phyloP scores from a whole-genome alignment of 92 coral and sea anemone species.

The Paramuricea clavata region DNA sequence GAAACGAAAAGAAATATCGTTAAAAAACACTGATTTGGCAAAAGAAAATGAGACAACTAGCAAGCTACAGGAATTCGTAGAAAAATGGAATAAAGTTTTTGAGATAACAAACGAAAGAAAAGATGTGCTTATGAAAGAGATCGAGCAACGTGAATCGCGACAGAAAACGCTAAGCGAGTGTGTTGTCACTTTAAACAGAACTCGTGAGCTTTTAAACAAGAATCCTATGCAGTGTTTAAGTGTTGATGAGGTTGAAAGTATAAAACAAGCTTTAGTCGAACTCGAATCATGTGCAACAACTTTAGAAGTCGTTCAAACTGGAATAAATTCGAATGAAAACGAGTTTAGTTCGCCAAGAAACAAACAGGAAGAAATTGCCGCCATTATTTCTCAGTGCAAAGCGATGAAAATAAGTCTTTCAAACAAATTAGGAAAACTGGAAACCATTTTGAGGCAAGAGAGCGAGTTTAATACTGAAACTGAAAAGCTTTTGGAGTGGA shows the following conservation, averaged over 20 bases:
- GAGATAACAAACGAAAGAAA: conserved; percentile 77
- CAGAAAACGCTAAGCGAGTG: conserved; percentile 74
- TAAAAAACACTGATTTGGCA: conserved; percentile 67
- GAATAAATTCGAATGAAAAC: background rate
- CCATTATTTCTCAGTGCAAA: conserved; percentile 65
- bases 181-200: conserved; percentile 72
- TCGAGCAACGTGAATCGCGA: conserved; percentile 75
- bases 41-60: conserved; percentile 74
- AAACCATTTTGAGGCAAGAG: conserved; percentile 59
- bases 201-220: conserved; percentile 30
- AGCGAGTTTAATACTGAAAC: conserved; percentile 66
- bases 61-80: conserved; percentile 77
- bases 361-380: background rate
- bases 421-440: conserved; percentile 72
- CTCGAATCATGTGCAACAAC: conserved; percentile 16
- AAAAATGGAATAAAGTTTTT: conserved; percentile 82
- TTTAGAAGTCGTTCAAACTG: background rate
- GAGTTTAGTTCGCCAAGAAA: background rate
- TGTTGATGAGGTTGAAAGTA: background rate
- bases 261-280: background rate
- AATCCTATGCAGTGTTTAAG: background rate
- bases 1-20: conserved; percentile 78
- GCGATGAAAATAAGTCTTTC: conserved; percentile 68
- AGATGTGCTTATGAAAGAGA: conserved; percentile 63
- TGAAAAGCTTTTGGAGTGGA: conserved; percentile 77